Evolutionary conservation across 2,888 invertebrate species (phyloP).

Genomic region (Clunio marinus): DNA sequence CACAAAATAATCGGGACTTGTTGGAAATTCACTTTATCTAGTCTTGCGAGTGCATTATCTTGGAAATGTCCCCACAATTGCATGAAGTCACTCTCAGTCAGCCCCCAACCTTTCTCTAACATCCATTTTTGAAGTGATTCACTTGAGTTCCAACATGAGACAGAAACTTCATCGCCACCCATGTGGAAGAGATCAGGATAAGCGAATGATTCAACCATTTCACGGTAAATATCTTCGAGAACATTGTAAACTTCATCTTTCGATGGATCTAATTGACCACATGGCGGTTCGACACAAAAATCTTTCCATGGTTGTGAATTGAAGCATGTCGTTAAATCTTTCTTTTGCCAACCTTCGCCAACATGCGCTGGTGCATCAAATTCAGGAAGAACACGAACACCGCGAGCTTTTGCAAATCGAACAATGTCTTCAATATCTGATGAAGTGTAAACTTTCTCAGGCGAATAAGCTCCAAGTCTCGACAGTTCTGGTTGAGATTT

Average conservation of each 20-base stretch:
- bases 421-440: slow-evolving; percentile 58
- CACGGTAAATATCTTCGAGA: slow-evolving; percentile 66
- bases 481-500: slow-evolving; percentile 67
- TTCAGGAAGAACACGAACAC: slow-evolving; percentile 84
- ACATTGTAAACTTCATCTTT: slow-evolving; percentile 65
- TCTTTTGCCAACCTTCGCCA: slow-evolving; percentile 79
- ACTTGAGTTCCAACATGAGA: slow-evolving; percentile 73
- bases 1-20: slow-evolving; percentile 67
- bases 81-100: slow-evolving; percentile 58
- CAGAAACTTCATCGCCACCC: slow-evolving; percentile 76
- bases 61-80: slow-evolving; percentile 75
- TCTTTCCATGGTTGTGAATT: slow-evolving; percentile 69
- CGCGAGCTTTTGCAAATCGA: slow-evolving; percentile 66
- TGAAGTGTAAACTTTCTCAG: slow-evolving; percentile 62
- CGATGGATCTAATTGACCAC: slow-evolving; percentile 76
- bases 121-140: slow-evolving; percentile 65
- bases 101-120: slow-evolving; percentile 59
- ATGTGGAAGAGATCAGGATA: slow-evolving; percentile 75
- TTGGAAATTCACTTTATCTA: slow-evolving; percentile 47
- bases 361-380: slow-evolving; percentile 90
- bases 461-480: slow-evolving; percentile 73
- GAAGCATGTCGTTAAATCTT: slow-evolving; percentile 62
- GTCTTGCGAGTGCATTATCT: slow-evolving; percentile 47
- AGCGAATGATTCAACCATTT: slow-evolving; percentile 58
- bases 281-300: slow-evolving; percentile 78